Conservation (phyloP, 1,140 invertebrate genomes). For the Neotoxoptera formosana region DNA sequence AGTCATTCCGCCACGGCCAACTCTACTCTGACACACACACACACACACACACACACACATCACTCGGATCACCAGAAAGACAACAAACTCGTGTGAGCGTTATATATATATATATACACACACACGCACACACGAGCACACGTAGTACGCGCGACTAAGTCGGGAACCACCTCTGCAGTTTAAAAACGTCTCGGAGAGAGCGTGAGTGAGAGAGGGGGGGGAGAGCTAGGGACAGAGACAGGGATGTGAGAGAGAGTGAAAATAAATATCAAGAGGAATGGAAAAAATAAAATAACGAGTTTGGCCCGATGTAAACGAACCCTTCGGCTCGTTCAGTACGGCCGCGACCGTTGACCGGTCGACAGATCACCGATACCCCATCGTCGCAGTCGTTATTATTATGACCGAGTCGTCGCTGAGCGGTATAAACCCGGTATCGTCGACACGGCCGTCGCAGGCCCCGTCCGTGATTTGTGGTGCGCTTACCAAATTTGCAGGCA, state of each 20-base stretch:
- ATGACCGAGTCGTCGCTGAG: background rate
- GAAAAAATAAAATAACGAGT: background rate
- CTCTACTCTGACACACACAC: background rate
- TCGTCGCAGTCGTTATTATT: background rate
- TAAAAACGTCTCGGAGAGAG: slow-evolving; percentile 21
- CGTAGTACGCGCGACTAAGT: slow-evolving; percentile 59
- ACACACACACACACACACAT: background rate
- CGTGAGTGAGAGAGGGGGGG: slow-evolving; percentile 41
- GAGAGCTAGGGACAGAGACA: background rate
- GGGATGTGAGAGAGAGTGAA: slow-evolving; percentile 15
- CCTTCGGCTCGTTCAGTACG: slow-evolving; percentile 28
- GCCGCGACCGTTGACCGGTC: slow-evolving; percentile 10
- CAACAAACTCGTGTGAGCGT: background rate
- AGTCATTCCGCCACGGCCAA: slow-evolving; percentile 59
- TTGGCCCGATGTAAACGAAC: slow-evolving; percentile 37
- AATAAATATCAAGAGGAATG: slow-evolving; percentile 8
- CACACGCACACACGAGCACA: background rate
- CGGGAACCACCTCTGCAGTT: slow-evolving; percentile 61
- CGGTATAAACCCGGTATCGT: background rate
- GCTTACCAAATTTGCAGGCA: background rate
- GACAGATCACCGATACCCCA: too few species aligned
- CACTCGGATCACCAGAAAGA: background rate
- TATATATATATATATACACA: background rate
- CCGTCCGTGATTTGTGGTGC: background rate
- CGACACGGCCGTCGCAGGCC: background rate